A percentile compares a stretch with the other conserved stretches of the same genome.
phyloP scores from a whole-genome alignment of 2,888 invertebrate genomes.

The Euplexia lucipara region DNA sequence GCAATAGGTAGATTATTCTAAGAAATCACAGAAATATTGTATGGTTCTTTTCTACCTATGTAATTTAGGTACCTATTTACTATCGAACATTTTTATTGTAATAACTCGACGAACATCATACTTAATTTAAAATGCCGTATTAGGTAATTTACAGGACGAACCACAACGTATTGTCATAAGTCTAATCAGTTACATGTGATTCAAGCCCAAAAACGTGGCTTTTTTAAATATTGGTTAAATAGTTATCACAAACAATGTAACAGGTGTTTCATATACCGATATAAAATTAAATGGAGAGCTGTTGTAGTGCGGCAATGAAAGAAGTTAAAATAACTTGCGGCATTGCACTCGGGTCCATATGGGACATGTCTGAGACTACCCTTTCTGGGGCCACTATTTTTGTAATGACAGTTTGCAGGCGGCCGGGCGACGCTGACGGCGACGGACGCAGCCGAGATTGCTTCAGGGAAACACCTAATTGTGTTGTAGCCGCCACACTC shows the following conservation, averaged over 20 bases:
- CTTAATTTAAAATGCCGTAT: no score
- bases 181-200: neutral
- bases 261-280: slow-evolving; percentile 40
- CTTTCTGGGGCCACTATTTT: slow-evolving; percentile 90
- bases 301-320: slow-evolving; percentile 72
- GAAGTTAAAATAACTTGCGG: slow-evolving; percentile 81
- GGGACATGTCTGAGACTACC: slow-evolving; percentile 86
- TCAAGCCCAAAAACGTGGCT: neutral
- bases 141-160: neutral
- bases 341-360: slow-evolving; percentile 82
- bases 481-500: slow-evolving; percentile 72
- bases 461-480: slow-evolving; percentile 87
- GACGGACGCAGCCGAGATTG: slow-evolving; percentile 53
- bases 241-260: slow-evolving; percentile 19
- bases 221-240: neutral
- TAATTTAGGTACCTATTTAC: neutral
- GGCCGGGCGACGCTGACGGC: slow-evolving; percentile 68
- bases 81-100: no score
- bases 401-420: slow-evolving; percentile 90
- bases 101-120: neutral
- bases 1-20: neutral
- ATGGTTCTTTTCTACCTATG: no score
- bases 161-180: no score
- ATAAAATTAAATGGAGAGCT: slow-evolving; percentile 50
- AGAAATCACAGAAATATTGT: neutral